phyloP scores from a whole-genome alignment of 2,113 vertebrate species.

The Rhinichthys klamathensis region DNA sequence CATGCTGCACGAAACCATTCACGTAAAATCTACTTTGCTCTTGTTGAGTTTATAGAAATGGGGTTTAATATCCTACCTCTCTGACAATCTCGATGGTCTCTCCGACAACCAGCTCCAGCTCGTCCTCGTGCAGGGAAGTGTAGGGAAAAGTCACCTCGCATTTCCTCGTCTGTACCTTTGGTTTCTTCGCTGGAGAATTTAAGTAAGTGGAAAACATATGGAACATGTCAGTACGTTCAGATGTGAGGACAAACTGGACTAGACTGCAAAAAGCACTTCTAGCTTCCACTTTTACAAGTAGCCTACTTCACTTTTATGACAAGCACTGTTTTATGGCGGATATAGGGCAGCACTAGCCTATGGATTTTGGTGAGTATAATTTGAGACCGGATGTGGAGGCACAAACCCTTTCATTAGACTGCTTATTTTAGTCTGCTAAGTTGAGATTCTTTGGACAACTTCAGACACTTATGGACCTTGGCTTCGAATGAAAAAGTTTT shows the following conservation, averaged over 20 bases:
- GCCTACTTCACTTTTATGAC: background rate
- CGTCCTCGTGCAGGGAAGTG: slow-evolving; percentile 73
- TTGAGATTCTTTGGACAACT: background rate
- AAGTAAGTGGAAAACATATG: slow-evolving; percentile 40
- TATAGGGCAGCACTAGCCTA: background rate
- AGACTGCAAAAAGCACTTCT: slow-evolving; percentile 5
- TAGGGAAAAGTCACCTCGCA: slow-evolving; percentile 82
- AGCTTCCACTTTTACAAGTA: slow-evolving; percentile 15
- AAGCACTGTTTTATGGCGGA: slow-evolving; percentile 2
- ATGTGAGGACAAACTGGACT: background rate
- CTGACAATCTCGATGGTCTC: slow-evolving; percentile 81
- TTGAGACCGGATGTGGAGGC: slow-evolving; percentile 50
- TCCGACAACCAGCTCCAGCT: slow-evolving; percentile 78
- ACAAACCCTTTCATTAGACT: slow-evolving; percentile 46
- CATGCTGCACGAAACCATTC: background rate
- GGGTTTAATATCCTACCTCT: slow-evolving; percentile 75
- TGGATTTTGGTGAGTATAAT: slow-evolving; percentile 21
- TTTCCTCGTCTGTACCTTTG: slow-evolving; percentile 69
- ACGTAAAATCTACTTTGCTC: background rate
- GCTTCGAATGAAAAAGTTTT: background rate
- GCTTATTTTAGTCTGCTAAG: slow-evolving; percentile 26
- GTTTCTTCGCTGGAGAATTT: slow-evolving; percentile 63
- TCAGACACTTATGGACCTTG: background rate
- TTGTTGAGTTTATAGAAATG: background rate
- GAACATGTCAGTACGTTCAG: slow-evolving; percentile 8